A percentile compares a stretch with the other conserved stretches of the same genome.
phyloP scores from a whole-genome alignment of 1,140 invertebrate species.

The Chrysoperla carnea region DNA sequence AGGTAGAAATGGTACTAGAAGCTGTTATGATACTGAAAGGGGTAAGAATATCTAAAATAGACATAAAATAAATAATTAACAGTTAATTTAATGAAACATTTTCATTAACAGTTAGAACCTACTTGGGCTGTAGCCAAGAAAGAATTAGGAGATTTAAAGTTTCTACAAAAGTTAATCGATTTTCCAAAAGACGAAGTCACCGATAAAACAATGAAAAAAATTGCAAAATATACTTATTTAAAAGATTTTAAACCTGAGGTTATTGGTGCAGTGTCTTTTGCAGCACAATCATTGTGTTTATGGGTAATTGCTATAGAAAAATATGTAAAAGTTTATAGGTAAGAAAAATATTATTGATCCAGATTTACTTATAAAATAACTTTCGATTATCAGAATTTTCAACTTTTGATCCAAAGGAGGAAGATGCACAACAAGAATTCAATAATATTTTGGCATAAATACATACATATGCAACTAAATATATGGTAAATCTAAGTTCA shows the following conservation, averaged over 20 bases:
- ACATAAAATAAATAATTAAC: background rate
- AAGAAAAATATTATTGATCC: constrained; percentile 11
- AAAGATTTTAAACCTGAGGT: constrained; percentile 75
- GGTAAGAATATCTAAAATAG: constrained; percentile 11
- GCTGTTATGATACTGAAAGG: constrained; percentile 70
- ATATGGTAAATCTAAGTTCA: no score
- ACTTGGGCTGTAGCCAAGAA: constrained; percentile 73
- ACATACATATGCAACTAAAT: no score
- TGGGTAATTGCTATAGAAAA: constrained; percentile 86
- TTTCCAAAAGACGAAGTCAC: constrained; percentile 79
- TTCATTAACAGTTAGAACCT: constrained; percentile 38
- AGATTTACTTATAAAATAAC: no score
- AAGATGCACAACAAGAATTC: no score
- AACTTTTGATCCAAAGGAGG: no score
- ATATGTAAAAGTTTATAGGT: constrained; percentile 71
- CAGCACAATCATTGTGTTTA: constrained; percentile 68
- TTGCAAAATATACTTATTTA: constrained; percentile 57
- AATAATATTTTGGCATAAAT: no score
- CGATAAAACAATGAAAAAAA: constrained; percentile 61
- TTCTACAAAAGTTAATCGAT: constrained; percentile 55
- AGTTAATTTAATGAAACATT: background rate
- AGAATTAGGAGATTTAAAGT: constrained; percentile 61
- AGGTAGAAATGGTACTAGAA: constrained; percentile 79
- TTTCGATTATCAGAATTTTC: no score
- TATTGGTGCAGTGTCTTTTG: constrained; percentile 58